Base-by-base conservation (phyloP, 2,888 invertebrate genomes). In the Euplexia lucipara region DNA sequence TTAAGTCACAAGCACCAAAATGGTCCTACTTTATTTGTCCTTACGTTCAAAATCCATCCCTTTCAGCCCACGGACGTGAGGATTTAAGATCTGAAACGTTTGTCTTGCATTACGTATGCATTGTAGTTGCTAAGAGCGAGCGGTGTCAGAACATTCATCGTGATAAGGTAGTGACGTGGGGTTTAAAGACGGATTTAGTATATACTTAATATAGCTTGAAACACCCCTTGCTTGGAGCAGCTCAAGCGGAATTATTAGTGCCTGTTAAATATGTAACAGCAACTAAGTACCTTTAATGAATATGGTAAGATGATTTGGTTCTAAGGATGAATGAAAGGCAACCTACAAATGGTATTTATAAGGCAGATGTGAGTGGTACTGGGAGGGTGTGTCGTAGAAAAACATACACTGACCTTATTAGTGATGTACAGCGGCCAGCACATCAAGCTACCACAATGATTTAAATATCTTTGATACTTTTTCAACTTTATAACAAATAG, bases 71-170 rank as follows among this genome's bases (percentile, higher is more conserved):
- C 16, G 44, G 12, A 49, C 53, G 18, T 57, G 34, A 45, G 9
- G 20, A 14, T n/a, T 47, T 16, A 41, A n/a, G 41, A 37, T 30
- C 30, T 35, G 1, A 47, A 70, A 47, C 37, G 37, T 49, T 47
- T 30, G 45, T 48, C 22, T 35, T 37, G 14, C 20, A 63, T 60
- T 69, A 75, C 22, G 22, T 61, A 68, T 58, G 63, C 51, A 54
- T 64, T 65, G 53, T 39, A 70, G 49, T 59, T 54, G 16, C 52
- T 26, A 53, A 26, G 39, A 51, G 39, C 49, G 14, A 34, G 35
- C 4, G 5, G 20, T 63, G 73, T 58, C 37, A 20, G 10, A 41
- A 67, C 57, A 78, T 78, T 62, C 51, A 56, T 48, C 44, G 10
- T 20, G 3, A 12, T 20, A 26, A 14, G 3, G 4, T 18, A 34